Conservation (phyloP, 1,140 invertebrate genomes). For the Sarcophaga peregrina region DNA sequence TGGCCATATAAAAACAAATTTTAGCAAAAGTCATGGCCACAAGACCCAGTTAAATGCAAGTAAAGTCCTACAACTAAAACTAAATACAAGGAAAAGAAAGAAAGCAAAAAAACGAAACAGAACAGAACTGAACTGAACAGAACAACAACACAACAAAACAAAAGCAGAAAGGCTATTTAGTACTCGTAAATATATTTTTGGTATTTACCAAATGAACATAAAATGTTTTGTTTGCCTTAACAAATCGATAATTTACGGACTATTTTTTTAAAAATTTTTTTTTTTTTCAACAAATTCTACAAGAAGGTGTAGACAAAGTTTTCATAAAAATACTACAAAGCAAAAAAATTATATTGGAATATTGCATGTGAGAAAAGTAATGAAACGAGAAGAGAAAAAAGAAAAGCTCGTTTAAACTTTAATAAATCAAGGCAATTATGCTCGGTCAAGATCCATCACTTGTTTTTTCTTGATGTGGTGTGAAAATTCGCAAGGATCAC, state of each 20-base stretch:
- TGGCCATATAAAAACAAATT: neutral
- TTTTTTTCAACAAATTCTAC: neutral
- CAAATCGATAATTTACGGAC: conserved; percentile 22
- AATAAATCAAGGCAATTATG: conserved; percentile 13
- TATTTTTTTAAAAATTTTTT: neutral
- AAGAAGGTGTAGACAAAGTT: neutral
- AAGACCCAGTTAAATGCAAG: neutral
- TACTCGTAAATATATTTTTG: conserved; percentile 27
- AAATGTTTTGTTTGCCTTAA: conserved; percentile 27
- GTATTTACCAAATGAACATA: conserved; percentile 23
- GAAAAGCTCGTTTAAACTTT: neutral
- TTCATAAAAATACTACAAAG: neutral
- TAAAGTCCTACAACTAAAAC: too few species aligned
- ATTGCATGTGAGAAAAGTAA: neutral
- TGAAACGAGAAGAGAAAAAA: too few species aligned
- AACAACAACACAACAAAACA: too few species aligned
- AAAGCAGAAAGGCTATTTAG: conserved; percentile 11
- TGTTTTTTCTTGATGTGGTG: neutral
- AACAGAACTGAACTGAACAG: too few species aligned
- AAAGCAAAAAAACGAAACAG: neutral
- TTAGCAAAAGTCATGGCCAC: conserved; percentile 21
- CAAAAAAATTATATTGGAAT: neutral
- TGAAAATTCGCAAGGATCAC: neutral
- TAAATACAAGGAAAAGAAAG: conserved; percentile 1
- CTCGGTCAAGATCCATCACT: conserved; percentile 16